Conservation (phyloP, 1,140 invertebrate species). For the Panagrolaimus sp. region DNA sequence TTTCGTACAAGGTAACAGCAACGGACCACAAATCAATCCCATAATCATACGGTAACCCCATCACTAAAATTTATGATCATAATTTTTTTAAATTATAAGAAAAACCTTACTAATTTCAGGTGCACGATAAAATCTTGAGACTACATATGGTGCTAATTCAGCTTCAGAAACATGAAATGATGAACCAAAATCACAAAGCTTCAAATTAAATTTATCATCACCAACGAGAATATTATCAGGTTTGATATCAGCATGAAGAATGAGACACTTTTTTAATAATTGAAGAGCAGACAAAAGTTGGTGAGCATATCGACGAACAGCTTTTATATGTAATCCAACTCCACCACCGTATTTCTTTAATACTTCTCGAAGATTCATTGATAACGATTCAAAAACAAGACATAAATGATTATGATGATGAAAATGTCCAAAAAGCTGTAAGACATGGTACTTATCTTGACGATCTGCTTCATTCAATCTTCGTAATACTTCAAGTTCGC, state of each 20-base stretch:
- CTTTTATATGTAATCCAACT: slow-evolving; percentile 92
- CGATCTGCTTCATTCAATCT: slow-evolving; percentile 93
- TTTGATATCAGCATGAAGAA: slow-evolving; percentile 98
- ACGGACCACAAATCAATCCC: slow-evolving; percentile 98
- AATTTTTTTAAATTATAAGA: slow-evolving; percentile 15
- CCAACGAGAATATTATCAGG: slow-evolving; percentile 99
- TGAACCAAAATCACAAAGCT: slow-evolving; percentile 99
- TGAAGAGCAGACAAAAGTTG: slow-evolving; percentile 90
- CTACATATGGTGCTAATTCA: slow-evolving; percentile 96
- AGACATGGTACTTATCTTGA: slow-evolving; percentile 93
- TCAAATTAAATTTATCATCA: slow-evolving; percentile 88
- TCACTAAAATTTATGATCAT: slow-evolving; percentile 66
- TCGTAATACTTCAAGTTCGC: slow-evolving; percentile 88
- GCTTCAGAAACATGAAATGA: slow-evolving; percentile 86
- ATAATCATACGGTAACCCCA: slow-evolving; percentile 92
- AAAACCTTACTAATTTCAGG: slow-evolving; percentile 87
- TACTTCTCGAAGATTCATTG: slow-evolving; percentile 69
- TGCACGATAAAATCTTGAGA: slow-evolving; percentile 93
- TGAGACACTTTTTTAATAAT: slow-evolving; percentile 86
- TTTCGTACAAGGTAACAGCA: slow-evolving; percentile 92
- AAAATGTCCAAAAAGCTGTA: slow-evolving; percentile 75
- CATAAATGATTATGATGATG: slow-evolving; percentile 97
- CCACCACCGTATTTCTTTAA: slow-evolving; percentile 97
- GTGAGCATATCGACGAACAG: slow-evolving; percentile 91
- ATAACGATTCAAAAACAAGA: slow-evolving; percentile 87